phyloP scores from a whole-genome alignment of 2,888 invertebrate species.

The Nephrotoma flavescens region DNA sequence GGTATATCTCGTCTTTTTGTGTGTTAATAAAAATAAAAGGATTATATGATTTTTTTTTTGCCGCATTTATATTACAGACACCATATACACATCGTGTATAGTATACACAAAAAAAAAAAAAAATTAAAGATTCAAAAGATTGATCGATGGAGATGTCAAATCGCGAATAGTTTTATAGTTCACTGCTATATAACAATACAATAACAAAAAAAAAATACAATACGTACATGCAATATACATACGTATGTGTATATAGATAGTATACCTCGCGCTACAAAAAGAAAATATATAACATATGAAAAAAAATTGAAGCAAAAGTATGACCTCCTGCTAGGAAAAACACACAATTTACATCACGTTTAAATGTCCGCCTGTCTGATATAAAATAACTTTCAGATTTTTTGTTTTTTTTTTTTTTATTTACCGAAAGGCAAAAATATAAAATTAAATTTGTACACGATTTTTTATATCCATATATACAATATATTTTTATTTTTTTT shows the following conservation, averaged over 20 bases:
- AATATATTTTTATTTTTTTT: not conserved
- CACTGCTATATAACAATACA: not conserved
- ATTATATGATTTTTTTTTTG: not conserved
- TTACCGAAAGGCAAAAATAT: not conserved
- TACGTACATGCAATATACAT: not conserved
- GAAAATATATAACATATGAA: not conserved
- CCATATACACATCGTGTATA: not conserved
- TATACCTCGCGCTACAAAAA: not conserved
- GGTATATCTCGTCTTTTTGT: not conserved
- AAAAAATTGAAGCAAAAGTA: not conserved
- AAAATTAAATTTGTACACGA: not conserved
- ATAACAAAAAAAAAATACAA: not conserved
- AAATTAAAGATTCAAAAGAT: not conserved
- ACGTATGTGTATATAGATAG: not conserved
- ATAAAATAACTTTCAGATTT: not conserved
- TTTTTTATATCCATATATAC: not conserved
- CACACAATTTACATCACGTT: conserved; percentile 6
- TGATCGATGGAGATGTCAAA: conserved; percentile 3
- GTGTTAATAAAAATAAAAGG: not conserved
- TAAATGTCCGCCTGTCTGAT: conserved; percentile 1
- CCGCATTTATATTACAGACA: not conserved
- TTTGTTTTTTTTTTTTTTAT: not conserved
- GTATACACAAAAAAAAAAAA: not conserved
- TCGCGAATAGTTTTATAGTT: not conserved
- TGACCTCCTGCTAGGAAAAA: conserved; percentile 4